These are phyloP conservation scores for Anguilla rostrata DNA, from an alignment of 2,113 vertebrate species.

Conservation along the genomic window DNA sequence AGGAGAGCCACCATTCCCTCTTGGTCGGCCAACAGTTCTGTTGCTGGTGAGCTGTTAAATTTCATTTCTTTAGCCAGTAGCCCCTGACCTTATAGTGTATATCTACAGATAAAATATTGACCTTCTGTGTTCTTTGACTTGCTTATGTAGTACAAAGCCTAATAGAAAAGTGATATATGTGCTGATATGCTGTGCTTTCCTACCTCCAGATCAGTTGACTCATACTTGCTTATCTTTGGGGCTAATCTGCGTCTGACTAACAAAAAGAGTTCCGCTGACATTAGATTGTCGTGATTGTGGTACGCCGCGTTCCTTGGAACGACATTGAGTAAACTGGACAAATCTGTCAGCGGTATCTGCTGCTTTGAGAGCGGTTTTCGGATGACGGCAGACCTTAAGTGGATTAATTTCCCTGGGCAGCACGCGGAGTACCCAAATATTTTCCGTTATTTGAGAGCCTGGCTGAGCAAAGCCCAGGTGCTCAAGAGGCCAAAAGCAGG, in stretches of 20 bases:
- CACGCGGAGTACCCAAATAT: neutral
- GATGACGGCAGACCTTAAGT: neutral
- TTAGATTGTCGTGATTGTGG: neutral
- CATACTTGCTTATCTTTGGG: neutral
- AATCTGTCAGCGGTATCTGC: conserved; percentile 6
- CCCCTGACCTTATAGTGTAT: neutral
- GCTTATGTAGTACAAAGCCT: neutral
- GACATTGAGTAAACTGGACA: neutral
- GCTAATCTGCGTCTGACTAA: neutral
- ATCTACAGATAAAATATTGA: neutral
- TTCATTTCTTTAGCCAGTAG: neutral
- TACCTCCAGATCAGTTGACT: neutral
- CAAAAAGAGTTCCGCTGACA: neutral
- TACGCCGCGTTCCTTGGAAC: neutral
- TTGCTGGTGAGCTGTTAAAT: conserved; percentile 78
- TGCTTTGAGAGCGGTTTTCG: neutral
- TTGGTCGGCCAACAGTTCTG: conserved; percentile 96
- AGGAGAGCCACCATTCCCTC: conserved; percentile 89
- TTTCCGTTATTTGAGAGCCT: neutral
- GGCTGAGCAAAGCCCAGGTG: neutral
- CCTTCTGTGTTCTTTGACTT: neutral
- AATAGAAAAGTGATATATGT: neutral
- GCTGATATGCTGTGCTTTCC: neutral
- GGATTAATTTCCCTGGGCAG: conserved; percentile 5
- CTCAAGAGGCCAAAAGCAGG: neutral